A percentile compares a stretch with the other conserved stretches of the same genome.
Evolutionary conservation across 1,140 invertebrate genomes (phyloP).

Genomic region (Pseudomyrmex sp.): DNA sequence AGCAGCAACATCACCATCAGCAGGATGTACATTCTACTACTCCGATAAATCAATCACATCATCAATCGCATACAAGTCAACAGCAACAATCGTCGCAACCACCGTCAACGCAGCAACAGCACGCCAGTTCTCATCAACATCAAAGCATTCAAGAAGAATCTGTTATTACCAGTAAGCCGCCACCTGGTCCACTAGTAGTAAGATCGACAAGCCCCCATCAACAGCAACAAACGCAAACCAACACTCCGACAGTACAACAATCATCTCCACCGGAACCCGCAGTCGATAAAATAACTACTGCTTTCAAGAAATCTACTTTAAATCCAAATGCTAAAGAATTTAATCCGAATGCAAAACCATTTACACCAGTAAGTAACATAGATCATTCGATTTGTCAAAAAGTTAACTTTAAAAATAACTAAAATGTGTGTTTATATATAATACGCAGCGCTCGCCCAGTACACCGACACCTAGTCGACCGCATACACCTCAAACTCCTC

Average conservation of each 20-base stretch:
- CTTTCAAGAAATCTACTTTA: conserved; percentile 91
- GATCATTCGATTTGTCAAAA: conserved; percentile 11
- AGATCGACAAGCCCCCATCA: conserved; percentile 84
- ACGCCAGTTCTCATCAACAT: conserved; percentile 70
- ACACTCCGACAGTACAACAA: conserved; percentile 75
- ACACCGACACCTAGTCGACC: conserved; percentile 90
- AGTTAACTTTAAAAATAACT: conserved; percentile 4
- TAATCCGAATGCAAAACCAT: conserved; percentile 94
- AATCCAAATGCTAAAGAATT: conserved; percentile 96
- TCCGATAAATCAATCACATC: conserved; percentile 74
- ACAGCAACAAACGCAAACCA: conserved; percentile 76
- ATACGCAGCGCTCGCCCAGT: conserved; percentile 87
- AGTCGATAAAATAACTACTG: conserved; percentile 87
- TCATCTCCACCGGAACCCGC: conserved; percentile 76
- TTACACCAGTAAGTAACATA: conserved; percentile 89
- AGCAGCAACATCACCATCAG: conserved; percentile 78
- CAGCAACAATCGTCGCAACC: conserved; percentile 70
- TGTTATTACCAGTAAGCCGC: conserved; percentile 80
- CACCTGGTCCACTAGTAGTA: conserved; percentile 76
- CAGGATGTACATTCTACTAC: conserved; percentile 77
- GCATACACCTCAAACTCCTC: conserved; percentile 94
- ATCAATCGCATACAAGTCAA: conserved; percentile 77
- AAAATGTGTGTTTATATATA: conserved; percentile 46
- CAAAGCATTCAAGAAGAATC: conserved; percentile 77
- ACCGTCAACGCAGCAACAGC: conserved; percentile 64